Base-by-base conservation (phyloP, 2,113 vertebrate species). In the Gadus macrocephalus region DNA sequence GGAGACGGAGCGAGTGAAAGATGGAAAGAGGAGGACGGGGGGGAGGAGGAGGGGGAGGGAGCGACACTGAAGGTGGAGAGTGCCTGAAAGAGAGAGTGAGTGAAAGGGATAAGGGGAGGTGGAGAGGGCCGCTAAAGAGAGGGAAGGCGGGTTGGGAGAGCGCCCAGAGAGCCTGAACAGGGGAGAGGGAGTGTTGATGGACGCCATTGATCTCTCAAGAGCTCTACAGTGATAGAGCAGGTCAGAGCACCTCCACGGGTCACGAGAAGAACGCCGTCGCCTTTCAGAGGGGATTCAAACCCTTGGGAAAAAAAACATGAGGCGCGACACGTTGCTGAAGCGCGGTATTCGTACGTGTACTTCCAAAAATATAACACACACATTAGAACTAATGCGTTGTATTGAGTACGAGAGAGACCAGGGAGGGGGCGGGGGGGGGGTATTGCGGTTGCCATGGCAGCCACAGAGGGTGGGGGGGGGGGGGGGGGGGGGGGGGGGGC, bases 401-500 rank as follows among this genome's bases (percentile, higher is more conserved):
- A 60, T 15, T 11, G 58, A 31, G 31, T 9, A 49, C 9, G 6
- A 7, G 15, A 9, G 55, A 22, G 62, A 15, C 1, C 3, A 28
- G 25, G 22, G 12, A 15, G 62, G 62, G 2, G 20, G 22, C 22
- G 62, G 31, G 16, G 15, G 12, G 55, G 15, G 58, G 5, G n/a
- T 42, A 61, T 64, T 70, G 63, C 11, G 49, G 78, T 81, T 77
- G 75, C 71, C 58, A 79, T 79, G 77, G 74, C 73, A 71, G 68
- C 83, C n/a, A 0, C 8, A 7, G 27, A 9, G 12, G 62, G 16
- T 1, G 15, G 61, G 61, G 61, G 19, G 9, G 1, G 20, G 42
- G 67, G 65, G 42, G n/a, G n/a, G n/a, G n/a, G n/a, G n/a, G n/a
- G 25, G 61, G 61, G 1, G 20, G 42, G 67, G 65, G 42, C 20